These are phyloP conservation scores for Piaya cayana DNA, from an alignment of 2,113 vertebrate genomes.

Conservation along the genomic window DNA sequence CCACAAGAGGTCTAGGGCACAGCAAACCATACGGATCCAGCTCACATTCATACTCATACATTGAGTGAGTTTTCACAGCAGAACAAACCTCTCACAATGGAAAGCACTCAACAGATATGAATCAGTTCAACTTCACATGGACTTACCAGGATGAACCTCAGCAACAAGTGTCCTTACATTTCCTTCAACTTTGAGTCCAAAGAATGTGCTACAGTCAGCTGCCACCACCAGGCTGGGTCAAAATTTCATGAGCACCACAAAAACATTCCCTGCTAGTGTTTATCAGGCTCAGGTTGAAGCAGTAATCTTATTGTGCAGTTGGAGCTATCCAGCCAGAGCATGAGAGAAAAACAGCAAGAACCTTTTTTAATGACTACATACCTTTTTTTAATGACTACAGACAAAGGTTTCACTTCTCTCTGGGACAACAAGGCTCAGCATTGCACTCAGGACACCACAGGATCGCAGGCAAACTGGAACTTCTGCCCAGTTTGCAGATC, in stretches of 20 bases:
- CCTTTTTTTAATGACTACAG: background rate
- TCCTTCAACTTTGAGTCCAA: background rate
- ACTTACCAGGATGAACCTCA: background rate
- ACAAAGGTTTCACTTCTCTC: background rate
- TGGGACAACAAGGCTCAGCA: background rate
- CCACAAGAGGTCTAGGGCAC: background rate
- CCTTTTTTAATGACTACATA: background rate
- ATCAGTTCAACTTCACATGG: background rate
- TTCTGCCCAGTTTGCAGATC: background rate
- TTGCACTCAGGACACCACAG: fast-evolving
- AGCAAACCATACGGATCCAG: background rate
- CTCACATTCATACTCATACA: background rate
- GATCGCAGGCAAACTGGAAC: background rate
- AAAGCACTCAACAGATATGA: background rate
- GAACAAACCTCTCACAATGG: background rate
- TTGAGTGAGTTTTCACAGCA: background rate
- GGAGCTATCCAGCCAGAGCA: background rate
- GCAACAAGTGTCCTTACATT: background rate
- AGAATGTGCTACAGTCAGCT: background rate
- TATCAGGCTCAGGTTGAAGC: background rate
- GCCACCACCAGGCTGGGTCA: background rate
- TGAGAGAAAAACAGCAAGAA: background rate
- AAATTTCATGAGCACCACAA: background rate
- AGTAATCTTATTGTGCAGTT: background rate
- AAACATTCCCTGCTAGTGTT: background rate